Base-by-base conservation (phyloP, 2,113 vertebrate species). In the Scortum barcoo region DNA sequence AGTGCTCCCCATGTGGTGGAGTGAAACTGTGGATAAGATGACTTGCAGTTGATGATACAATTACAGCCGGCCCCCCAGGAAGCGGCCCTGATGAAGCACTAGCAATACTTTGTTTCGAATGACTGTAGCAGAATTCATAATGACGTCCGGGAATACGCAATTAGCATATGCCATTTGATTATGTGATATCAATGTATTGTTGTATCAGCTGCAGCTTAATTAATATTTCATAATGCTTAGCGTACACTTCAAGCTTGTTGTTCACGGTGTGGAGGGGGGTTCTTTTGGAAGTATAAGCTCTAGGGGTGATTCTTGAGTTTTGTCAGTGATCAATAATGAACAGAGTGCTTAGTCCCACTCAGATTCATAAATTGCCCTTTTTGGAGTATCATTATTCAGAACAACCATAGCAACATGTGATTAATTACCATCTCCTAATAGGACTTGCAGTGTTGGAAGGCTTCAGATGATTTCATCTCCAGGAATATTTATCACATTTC, bases 381-480 rank as follows among this genome's bases (percentile, higher is more conserved):
- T 96, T 95, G 95, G 94, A 96, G 96, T 96, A 94, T 96, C 94
- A 94, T 97, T 97, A 97, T 95, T 96, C 95, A 93, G 58, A 96
- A 96, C 95, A 96, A 96, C 94, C 94, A 30, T 91, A 93, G 95
- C 94, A 94, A 92, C 90, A 91, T 96, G 95, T 96, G 96, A 97
- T 97, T 96, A 97, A 97, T 95, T 96, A 94, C 93, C 93, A 90
- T 95, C 95, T 94, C 95, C 95, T 97, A 97, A 98, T 97, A 96
- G 96, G 95, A 96, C 93, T 95, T 94, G 94, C 65, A 42, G 93
- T 84, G 90, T 94, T 89, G 93, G 95, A 96, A 96, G 90, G 94
- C 95, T 84, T 95, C 94, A 92, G 93, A 93, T 95, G 94, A 95
- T 95, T 96, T 95, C 76, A 93, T 94, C 86, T 86, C 75, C 81